Percentiles rank a stretch among this genome's conserved stretches.
Evolutionary conservation across 2,888 invertebrate species (phyloP).

Genomic region (Piscicola geometra): DNA sequence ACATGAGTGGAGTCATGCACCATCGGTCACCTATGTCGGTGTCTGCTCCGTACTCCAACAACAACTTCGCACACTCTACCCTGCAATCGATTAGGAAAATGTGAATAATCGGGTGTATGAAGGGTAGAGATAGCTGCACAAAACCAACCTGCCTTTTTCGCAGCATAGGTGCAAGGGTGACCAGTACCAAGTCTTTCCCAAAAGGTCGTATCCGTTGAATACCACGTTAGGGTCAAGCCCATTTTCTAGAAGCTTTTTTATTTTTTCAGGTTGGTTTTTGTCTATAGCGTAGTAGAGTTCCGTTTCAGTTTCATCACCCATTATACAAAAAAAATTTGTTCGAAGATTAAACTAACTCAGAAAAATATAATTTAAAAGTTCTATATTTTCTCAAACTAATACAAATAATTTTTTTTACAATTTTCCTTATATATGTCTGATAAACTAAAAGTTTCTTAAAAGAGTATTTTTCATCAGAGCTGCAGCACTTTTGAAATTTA

Average conservation of each 20-base stretch:
- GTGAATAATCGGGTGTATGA: background rate
- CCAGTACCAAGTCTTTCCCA: constrained; percentile 37
- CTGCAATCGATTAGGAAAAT: background rate
- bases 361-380: too few species aligned
- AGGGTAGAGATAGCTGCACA: background rate
- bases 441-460: too few species aligned
- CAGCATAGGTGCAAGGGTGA: constrained; percentile 42
- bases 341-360: too few species aligned
- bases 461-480: constrained; percentile 1
- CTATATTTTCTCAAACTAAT: too few species aligned
- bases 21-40: constrained; percentile 47
- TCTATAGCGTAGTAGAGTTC: constrained; percentile 40
- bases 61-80: constrained; percentile 38
- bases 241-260: constrained; percentile 33
- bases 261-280: constrained; percentile 31
- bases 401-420: too few species aligned
- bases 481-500: constrained; percentile 10
- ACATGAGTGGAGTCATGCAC: constrained; percentile 51
- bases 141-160: constrained; percentile 40
- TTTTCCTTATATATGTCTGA: too few species aligned
- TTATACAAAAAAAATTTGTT: background rate
- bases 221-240: constrained; percentile 39
- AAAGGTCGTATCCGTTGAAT: constrained; percentile 37
- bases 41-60: constrained; percentile 39
- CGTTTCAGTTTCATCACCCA: constrained; percentile 36